Evolutionary conservation across 2,888 invertebrate genomes (phyloP).

Genomic region (Autographa pulchrina): DNA sequence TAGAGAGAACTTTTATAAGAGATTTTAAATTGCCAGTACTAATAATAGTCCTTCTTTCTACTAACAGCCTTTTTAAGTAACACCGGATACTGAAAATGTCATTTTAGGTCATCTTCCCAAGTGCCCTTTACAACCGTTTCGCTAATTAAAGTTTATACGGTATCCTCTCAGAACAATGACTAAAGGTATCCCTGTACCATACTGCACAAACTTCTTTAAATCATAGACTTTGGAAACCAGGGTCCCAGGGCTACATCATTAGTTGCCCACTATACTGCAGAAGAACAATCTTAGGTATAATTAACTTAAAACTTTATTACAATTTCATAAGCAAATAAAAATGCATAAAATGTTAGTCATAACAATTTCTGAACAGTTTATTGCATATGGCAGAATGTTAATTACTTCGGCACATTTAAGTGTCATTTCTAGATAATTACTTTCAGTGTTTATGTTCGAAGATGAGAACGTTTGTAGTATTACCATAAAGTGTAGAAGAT

Average conservation of each 20-base stretch:
- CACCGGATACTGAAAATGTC: too few relatives aligned
- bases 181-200: too few relatives aligned
- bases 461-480: background rate
- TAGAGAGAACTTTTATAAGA: too few relatives aligned
- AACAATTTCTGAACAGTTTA: background rate
- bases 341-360: background rate
- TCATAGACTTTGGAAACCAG: too few relatives aligned
- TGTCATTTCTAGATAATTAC: constrained; percentile 2
- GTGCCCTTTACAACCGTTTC: too few relatives aligned
- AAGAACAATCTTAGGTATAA: background rate
- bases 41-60: too few relatives aligned
- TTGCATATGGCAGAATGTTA: background rate
- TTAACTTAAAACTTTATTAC: background rate
- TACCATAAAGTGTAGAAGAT: constrained; percentile 5
- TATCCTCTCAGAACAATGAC: too few relatives aligned
- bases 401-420: background rate
- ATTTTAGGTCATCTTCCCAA: too few relatives aligned
- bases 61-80: too few relatives aligned
- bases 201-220: too few relatives aligned
- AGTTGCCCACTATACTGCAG: background rate
- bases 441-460: background rate
- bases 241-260: background rate
- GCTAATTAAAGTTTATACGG: too few relatives aligned
- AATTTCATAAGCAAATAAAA: background rate
- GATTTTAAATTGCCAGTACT: too few relatives aligned